Evolutionary conservation across 2,113 vertebrate species (phyloP).

Genomic region (Sturnira hondurensis): DNA sequence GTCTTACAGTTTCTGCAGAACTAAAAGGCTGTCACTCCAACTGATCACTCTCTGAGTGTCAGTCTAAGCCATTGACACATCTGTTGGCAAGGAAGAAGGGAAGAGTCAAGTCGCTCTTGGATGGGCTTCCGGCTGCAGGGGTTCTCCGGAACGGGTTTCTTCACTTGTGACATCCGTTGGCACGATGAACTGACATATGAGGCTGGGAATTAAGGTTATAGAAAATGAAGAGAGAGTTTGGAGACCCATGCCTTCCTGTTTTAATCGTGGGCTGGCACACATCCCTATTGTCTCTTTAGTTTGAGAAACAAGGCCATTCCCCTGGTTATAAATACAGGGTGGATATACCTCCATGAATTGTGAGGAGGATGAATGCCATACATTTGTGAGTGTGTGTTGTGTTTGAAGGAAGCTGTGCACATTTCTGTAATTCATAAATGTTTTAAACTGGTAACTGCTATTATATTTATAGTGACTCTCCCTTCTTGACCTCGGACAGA

Average conservation of each 20-base stretch:
- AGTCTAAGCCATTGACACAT: neutral
- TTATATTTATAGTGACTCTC: neutral
- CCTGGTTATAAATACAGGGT: neutral
- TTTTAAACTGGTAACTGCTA: neutral
- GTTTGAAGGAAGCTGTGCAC: neutral
- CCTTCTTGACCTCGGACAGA: neutral
- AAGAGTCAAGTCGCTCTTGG: neutral
- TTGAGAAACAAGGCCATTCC: constrained; percentile 43
- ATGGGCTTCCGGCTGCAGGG: neutral
- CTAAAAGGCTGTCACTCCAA: neutral
- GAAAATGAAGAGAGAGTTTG: neutral
- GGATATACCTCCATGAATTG: neutral
- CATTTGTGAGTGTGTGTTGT: neutral
- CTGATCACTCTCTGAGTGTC: neutral
- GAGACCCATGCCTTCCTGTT: neutral
- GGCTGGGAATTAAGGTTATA: neutral
- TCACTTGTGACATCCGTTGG: neutral
- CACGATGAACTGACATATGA: neutral
- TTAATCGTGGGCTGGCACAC: neutral
- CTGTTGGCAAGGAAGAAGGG: neutral
- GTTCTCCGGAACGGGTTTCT: neutral
- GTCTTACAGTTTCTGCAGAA: neutral
- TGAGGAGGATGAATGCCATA: neutral
- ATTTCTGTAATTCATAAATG: constrained; percentile 12
- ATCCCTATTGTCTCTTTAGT: neutral